A percentile compares a stretch with the other conserved stretches of the same genome.
Conservation (phyloP, 2,113 vertebrate species). For the Glaucomys volans region DNA sequence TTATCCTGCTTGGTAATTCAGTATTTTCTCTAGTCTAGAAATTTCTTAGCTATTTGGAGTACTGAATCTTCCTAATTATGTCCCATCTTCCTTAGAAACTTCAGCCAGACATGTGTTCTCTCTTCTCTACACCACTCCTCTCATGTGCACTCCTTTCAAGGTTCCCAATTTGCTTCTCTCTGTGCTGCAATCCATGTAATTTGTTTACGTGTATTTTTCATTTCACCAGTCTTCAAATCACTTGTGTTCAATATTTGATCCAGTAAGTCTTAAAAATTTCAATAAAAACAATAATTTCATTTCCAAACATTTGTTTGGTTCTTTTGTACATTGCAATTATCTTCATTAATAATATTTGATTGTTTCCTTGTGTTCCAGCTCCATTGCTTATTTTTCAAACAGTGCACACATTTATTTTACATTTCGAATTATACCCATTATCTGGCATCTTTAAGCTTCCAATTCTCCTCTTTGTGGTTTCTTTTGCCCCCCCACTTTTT, state of each 20-base stretch:
- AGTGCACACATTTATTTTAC: not conserved
- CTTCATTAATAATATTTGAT: not conserved
- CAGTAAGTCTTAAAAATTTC: not conserved
- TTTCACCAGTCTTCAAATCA: not conserved
- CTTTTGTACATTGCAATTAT: not conserved
- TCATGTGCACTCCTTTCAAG: accelerated
- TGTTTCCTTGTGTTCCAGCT: not conserved
- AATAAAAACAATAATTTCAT: not conserved
- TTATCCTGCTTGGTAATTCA: not conserved
- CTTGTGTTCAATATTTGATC: not conserved
- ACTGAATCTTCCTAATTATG: not conserved
- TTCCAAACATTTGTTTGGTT: not conserved
- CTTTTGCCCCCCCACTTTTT: not conserved
- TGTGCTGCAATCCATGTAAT: not conserved
- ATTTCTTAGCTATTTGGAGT: not conserved
- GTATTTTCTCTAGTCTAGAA: not conserved
- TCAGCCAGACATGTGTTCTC: too few relatives aligned
- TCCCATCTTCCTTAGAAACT: not conserved
- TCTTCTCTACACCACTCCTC: not conserved
- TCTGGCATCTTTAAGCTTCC: not conserved
- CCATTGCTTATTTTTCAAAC: not conserved
- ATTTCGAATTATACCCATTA: not conserved
- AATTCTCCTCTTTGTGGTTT: not conserved
- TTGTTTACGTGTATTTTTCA: not conserved
- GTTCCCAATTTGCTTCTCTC: not conserved